Evolutionary conservation across 2,888 invertebrate species (phyloP), one percentile per base, ranked within the genome.

Genomic region (Galerucella pusilla): DNA sequence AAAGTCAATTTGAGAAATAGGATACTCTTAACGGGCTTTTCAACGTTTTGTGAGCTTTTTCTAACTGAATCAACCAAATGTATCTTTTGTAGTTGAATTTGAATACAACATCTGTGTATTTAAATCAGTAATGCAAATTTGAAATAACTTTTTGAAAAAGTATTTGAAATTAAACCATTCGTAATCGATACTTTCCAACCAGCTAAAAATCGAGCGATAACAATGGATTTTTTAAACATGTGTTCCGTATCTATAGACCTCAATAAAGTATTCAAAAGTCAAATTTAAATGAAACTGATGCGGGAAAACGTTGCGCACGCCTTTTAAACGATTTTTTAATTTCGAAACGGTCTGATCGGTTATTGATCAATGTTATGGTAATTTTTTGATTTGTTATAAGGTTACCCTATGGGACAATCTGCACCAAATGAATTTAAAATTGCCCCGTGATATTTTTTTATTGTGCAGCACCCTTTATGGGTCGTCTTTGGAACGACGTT

Each of bases 391-490:
- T 85, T 85, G 85, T 84, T 85, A 84, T 86, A 85, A 86, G 85
- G 83, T 83, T 86, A 87, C 86, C 81, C 82, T 77, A 83, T 82
- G 82, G 84, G 85, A 85, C 82, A 83, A 79, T 78, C 79, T 82
- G 84, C 83, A 85, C 85, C 80, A 85, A 87, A 87, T 87, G 87
- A 87, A 87, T 87, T 84, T 83, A 81, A 85, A 87, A 87, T 86
- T 85, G 86, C 84, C 81, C 80, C 85, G 77, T 79, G 83, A 83
- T 81, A 81, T 81, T 80, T 81, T 83, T 80, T 80, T 64, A 69
- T 75, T 74, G 68, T 74, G 63, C 73, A 74, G 68, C 78, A 80
- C 83, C 82, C 82, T 84, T 83, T 80, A 77, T 79, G 69, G 72
- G 81, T 80, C 81, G 79, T 82, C 76, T 81, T 77, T 78, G 78